These are phyloP conservation scores for Globodera rostochiensis DNA, from an alignment of 1,140 invertebrate genomes.

Conservation along the genomic window DNA sequence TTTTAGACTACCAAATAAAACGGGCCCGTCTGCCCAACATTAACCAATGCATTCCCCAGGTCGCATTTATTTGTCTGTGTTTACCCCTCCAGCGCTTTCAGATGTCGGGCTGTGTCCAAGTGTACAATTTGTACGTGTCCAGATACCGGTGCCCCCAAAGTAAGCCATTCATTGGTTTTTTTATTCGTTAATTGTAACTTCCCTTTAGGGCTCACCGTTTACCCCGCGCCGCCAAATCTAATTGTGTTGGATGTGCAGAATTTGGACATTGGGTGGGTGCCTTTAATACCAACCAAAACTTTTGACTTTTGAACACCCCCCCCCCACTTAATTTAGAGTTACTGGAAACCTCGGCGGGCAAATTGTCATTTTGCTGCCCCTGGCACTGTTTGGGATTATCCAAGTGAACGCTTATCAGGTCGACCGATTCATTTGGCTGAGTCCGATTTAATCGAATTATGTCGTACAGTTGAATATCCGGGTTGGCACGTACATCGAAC, in stretches of 20 bases:
- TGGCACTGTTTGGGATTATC: constrained; percentile 59
- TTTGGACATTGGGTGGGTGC: constrained; percentile 58
- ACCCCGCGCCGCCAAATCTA: constrained; percentile 61
- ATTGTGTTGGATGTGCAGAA: constrained; percentile 62
- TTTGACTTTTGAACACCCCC: background rate
- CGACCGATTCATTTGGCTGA: background rate
- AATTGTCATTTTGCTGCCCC: constrained; percentile 60
- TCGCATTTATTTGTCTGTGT: constrained; percentile 27
- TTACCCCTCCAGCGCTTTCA: constrained; percentile 27
- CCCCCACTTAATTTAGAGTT: constrained; percentile 44
- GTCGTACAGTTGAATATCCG: constrained; percentile 32
- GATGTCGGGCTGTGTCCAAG: constrained; percentile 59
- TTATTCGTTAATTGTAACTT: background rate
- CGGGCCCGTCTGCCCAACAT: constrained; percentile 61
- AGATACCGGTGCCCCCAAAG: constrained; percentile 60
- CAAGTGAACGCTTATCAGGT: constrained; percentile 63
- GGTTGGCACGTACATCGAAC: constrained; percentile 54
- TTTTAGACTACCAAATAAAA: constrained; percentile 25
- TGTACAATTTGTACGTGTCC: constrained; percentile 64
- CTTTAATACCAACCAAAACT: background rate
- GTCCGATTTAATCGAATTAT: constrained; percentile 2
- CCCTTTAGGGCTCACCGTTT: constrained; percentile 53
- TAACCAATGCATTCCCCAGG: constrained; percentile 57
- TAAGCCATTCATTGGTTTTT: background rate
- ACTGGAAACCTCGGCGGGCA: constrained; percentile 64